These are phyloP conservation scores for Dexiosoma caninum DNA, from an alignment of 2,888 invertebrate species.

Conservation along the genomic window DNA sequence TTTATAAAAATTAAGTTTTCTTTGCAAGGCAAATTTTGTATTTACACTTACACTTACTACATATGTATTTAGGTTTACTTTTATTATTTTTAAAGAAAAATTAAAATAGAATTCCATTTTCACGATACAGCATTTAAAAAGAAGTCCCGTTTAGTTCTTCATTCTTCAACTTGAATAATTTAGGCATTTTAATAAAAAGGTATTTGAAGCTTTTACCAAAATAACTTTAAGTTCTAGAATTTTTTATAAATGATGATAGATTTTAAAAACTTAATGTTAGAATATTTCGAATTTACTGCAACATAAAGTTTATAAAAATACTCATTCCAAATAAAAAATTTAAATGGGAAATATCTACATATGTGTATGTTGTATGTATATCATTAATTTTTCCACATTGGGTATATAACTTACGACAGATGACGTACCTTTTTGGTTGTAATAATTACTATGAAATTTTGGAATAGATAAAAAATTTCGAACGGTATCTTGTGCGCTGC, in stretches of 20 bases:
- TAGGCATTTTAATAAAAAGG: background rate
- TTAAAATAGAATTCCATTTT: constrained; percentile 27
- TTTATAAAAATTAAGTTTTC: constrained; percentile 47
- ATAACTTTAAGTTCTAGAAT: constrained; percentile 38
- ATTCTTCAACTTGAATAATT: background rate
- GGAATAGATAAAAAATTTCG: too few species aligned
- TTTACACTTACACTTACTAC: constrained; percentile 28
- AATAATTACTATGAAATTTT: too few species aligned
- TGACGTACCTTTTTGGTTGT: too few species aligned
- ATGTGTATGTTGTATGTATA: too few species aligned
- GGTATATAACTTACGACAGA: too few species aligned
- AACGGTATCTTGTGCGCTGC: too few species aligned
- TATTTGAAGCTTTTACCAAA: constrained; percentile 43
- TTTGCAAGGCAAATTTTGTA: constrained; percentile 46
- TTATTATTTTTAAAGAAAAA: background rate
- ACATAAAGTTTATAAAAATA: constrained; percentile 4
- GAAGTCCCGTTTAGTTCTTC: constrained; percentile 27
- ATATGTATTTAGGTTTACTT: constrained; percentile 13
- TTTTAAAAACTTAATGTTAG: too few species aligned
- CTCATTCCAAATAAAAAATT: constrained; percentile 39
- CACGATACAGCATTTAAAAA: constrained; percentile 10
- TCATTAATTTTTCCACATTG: too few species aligned
- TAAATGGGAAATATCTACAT: constrained; percentile 9
- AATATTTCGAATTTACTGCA: constrained; percentile 33
- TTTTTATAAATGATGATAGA: constrained; percentile 11